Percentiles rank a stretch among this genome's conserved stretches.
phyloP scores from a whole-genome alignment of 2,797 vertebrate species.

The Cynodonichthys magdalenae region DNA sequence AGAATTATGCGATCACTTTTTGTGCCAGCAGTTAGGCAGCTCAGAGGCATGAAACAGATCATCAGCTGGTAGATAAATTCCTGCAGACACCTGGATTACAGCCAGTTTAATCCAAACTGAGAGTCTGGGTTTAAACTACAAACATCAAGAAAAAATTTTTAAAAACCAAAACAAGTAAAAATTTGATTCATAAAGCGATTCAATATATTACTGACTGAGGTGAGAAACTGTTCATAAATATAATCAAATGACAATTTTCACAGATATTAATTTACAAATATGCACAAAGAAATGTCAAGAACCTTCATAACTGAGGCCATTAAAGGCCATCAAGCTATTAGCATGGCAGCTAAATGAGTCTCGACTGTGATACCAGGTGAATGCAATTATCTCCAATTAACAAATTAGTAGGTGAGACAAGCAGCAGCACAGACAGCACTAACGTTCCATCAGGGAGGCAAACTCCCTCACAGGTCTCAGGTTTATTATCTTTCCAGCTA shows the following conservation, averaged over 20 bases:
- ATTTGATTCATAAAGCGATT: not conserved
- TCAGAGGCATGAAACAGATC: not conserved
- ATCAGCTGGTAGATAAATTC: not conserved
- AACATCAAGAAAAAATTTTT: not conserved
- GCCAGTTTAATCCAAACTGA: not conserved
- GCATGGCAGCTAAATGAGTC: slow-evolving; percentile 7
- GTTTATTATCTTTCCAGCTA: not conserved
- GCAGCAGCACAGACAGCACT: not conserved
- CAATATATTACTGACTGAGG: too few species aligned
- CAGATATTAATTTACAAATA: not conserved
- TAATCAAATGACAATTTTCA: not conserved
- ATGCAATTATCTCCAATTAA: slow-evolving; percentile 19
- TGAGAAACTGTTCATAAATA: not conserved
- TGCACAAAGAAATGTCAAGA: not conserved
- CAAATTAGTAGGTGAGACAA: not conserved
- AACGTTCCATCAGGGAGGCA: not conserved
- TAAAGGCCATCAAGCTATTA: slow-evolving; percentile 3
- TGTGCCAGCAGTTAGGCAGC: not conserved
- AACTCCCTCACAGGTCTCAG: not conserved
- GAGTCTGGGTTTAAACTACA: not conserved
- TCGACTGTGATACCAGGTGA: slow-evolving; percentile 9
- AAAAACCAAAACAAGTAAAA: not conserved
- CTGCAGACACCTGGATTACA: not conserved
- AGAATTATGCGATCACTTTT: not conserved
- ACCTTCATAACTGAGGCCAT: not conserved